phyloP scores from a whole-genome alignment of 2,888 invertebrate species.

The Cephus spinipes region DNA sequence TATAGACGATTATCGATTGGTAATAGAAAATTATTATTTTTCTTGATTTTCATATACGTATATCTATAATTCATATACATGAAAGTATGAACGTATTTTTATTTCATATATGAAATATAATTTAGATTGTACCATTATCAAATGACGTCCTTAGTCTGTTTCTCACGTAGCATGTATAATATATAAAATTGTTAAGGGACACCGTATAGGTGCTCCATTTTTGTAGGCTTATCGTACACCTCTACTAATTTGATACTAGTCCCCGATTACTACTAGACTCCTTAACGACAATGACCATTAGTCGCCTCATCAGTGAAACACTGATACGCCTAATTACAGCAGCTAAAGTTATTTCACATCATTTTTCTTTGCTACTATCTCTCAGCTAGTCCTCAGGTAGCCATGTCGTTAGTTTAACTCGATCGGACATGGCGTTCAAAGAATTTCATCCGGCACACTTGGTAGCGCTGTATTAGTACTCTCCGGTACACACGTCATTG shows the following conservation, averaged over 20 bases:
- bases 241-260: background rate
- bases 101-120: background rate
- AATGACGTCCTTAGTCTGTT: background rate
- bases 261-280: background rate
- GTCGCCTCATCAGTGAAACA: slow-evolving; percentile 24
- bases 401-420: slow-evolving; percentile 28
- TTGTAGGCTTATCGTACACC: background rate
- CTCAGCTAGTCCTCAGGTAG: slow-evolving; percentile 18
- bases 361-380: slow-evolving; percentile 14
- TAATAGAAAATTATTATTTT: background rate
- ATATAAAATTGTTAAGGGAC: background rate
- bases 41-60: background rate
- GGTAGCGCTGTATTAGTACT: slow-evolving; percentile 10
- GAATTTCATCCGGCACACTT: slow-evolving; percentile 17
- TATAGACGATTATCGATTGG: background rate
- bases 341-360: slow-evolving; percentile 26
- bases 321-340: slow-evolving; percentile 35
- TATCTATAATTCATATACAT: background rate
- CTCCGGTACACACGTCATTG: background rate
- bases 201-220: background rate
- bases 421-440: slow-evolving; percentile 17
- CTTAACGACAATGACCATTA: slow-evolving; percentile 33
- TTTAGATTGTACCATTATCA: background rate
- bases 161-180: background rate
- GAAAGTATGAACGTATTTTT: background rate